phyloP scores from a whole-genome alignment of 2,888 invertebrate species.

The Hybos culiciformis region DNA sequence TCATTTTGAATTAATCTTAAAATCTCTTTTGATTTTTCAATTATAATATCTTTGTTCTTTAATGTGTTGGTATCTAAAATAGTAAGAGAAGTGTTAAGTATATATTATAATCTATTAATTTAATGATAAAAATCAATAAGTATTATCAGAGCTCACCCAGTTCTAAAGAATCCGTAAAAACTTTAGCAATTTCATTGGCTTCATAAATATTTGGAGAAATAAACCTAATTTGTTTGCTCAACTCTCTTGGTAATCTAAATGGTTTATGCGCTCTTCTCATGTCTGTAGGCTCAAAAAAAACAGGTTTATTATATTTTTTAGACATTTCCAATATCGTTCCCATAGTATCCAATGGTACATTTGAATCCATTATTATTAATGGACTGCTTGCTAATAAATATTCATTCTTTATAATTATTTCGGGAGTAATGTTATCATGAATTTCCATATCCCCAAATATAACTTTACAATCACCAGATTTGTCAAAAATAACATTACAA shows the following conservation, averaged over 20 bases:
- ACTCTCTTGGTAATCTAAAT: slow-evolving; percentile 34
- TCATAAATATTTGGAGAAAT: slow-evolving; percentile 73
- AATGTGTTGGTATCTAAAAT: slow-evolving; percentile 12
- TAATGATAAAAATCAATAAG: no score
- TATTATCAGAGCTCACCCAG: background rate
- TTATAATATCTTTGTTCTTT: slow-evolving; percentile 11
- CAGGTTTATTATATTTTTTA: slow-evolving; percentile 47
- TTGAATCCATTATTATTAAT: slow-evolving; percentile 73
- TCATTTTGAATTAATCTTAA: slow-evolving; percentile 34
- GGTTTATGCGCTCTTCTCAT: slow-evolving; percentile 59
- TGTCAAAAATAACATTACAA: slow-evolving; percentile 62
- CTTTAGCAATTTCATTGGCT: slow-evolving; percentile 49
- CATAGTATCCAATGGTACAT: slow-evolving; percentile 56
- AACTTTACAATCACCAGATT: slow-evolving; percentile 60
- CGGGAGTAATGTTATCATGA: slow-evolving; percentile 52
- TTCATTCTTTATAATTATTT: slow-evolving; percentile 48
- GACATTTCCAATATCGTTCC: slow-evolving; percentile 48
- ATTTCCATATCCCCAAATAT: slow-evolving; percentile 77
- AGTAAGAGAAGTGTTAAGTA: slow-evolving; percentile 1
- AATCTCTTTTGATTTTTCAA: slow-evolving; percentile 27
- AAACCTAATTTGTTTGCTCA: slow-evolving; percentile 34
- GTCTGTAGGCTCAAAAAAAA: slow-evolving; percentile 87
- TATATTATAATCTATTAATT: no score
- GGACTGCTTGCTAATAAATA: slow-evolving; percentile 48
- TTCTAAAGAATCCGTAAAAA: slow-evolving; percentile 14